Base-by-base conservation (phyloP, 2,888 invertebrate genomes). In the Drosophila setosimentum region DNA sequence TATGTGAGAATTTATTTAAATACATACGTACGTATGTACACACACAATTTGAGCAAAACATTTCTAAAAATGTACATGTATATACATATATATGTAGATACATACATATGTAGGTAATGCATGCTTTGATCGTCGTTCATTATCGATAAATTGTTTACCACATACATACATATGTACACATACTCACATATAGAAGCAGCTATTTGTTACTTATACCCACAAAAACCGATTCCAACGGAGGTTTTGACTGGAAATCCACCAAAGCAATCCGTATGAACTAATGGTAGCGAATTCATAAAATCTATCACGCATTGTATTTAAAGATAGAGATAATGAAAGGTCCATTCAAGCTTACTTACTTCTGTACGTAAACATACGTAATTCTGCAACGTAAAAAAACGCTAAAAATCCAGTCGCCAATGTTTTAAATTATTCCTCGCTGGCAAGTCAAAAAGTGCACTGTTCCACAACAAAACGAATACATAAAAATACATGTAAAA, bases 241-340 rank as follows among this genome's bases (percentile, higher is more conserved):
- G 21, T 4, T 64, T 64, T 13, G 37, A 35, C 30, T 65, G 64
- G 64, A 65, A 63, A 30, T 11, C 16, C 16, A 8, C 2, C 35
- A 35, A 60, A 13, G 21, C 21, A 59, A 48, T 63, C 13, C 1
- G 30, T 24, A 45, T 32, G 29, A 64, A 48, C 10, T 29, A 48
- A 62, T 62, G 30, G 8, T 30, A 64, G 21, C n/a, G n/a, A 49
- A 21, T 30, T 32, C 0, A 33, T 30, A 18, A 3, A 33, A n/a
- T 11, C 10, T 4, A 13, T 24, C 30, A 21, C 13, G 13, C 27
- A 49, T n/a, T 33, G n/a, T 24, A 8, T 16, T 27, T 6, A 49
- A 50, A 21, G 16, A 21, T 32, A 27, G n/a, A 16, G 32, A 53
- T 48, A 29, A 24, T 45, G 16, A 21, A 45, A 45, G 2, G 21